Percentiles rank a stretch among this genome's conserved stretches.
Evolutionary conservation across 1,140 invertebrate genomes (phyloP).

Genomic region (Prorops nasuta): DNA sequence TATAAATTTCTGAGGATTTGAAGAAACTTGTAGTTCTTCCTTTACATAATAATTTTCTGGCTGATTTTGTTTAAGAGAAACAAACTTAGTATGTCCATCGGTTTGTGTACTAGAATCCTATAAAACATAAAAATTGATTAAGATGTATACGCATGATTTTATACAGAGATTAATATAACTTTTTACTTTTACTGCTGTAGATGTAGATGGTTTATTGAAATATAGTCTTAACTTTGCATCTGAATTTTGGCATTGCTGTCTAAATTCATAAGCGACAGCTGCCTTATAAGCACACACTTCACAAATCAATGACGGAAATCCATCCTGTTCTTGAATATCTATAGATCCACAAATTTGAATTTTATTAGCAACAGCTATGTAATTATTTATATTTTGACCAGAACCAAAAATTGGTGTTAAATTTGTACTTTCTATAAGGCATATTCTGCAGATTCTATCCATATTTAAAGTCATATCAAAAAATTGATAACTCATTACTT

Average conservation of each 20-base stretch:
- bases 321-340: slow-evolving; percentile 49
- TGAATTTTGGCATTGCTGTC: slow-evolving; percentile 50
- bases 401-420: slow-evolving; percentile 45
- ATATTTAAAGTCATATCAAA: slow-evolving; percentile 43
- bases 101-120: slow-evolving; percentile 51
- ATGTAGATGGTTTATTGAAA: slow-evolving; percentile 46
- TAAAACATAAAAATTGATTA: slow-evolving; percentile 13
- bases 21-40: slow-evolving; percentile 33
- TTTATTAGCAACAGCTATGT: slow-evolving; percentile 39
- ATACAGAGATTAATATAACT: background rate
- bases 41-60: slow-evolving; percentile 45
- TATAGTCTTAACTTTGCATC: slow-evolving; percentile 44
- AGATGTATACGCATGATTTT: background rate
- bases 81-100: slow-evolving; percentile 34
- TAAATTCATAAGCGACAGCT: slow-evolving; percentile 50
- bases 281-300: slow-evolving; percentile 50
- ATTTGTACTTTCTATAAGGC: slow-evolving; percentile 44
- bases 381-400: slow-evolving; percentile 32
- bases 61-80: slow-evolving; percentile 32
- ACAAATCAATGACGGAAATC: slow-evolving; percentile 50
- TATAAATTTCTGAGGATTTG: slow-evolving; percentile 25
- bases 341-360: slow-evolving; percentile 49
- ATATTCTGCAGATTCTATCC: slow-evolving; percentile 49
- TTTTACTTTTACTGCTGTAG: slow-evolving; percentile 33
- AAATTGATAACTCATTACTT: slow-evolving; percentile 38